Conservation (phyloP, 1,140 invertebrate species). For the Samia ricini region DNA sequence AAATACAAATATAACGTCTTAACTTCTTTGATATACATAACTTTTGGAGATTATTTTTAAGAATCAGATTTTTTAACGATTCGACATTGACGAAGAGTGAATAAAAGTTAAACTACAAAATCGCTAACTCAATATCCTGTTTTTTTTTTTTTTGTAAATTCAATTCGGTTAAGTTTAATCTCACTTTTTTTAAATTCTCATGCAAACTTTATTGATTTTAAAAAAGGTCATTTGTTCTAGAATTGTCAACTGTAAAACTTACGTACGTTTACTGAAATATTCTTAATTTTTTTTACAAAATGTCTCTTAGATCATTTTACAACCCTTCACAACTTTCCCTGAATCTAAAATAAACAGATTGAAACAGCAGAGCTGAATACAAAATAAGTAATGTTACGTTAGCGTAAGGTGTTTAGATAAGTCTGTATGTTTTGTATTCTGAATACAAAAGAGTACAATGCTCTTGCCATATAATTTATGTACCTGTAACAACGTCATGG, state of each 20-base stretch:
- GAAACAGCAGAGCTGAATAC: conserved; percentile 12
- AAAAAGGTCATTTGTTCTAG: background rate
- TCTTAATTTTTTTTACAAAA: background rate
- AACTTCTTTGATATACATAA: too few relatives aligned
- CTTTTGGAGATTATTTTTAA: too few relatives aligned
- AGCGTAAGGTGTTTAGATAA: conserved; percentile 5
- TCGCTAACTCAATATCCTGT: too few relatives aligned
- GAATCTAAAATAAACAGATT: conserved; percentile 10
- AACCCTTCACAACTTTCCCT: background rate
- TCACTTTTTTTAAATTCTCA: too few relatives aligned
- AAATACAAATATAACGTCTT: too few relatives aligned
- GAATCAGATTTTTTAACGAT: too few relatives aligned
- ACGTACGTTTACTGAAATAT: background rate
- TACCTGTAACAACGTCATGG: background rate
- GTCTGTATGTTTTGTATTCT: conserved; percentile 2
- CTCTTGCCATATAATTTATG: conserved; percentile 3
- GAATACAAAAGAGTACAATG: conserved; percentile 7
- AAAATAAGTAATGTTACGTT: conserved; percentile 8
- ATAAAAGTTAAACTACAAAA: too few relatives aligned
- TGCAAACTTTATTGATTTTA: too few relatives aligned
- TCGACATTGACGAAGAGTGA: too few relatives aligned
- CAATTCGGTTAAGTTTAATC: too few relatives aligned
- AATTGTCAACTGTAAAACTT: background rate
- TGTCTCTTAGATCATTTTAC: background rate
- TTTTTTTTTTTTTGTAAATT: too few relatives aligned